Conservation (phyloP, 2,888 invertebrate genomes). For the Idaea straminata region DNA sequence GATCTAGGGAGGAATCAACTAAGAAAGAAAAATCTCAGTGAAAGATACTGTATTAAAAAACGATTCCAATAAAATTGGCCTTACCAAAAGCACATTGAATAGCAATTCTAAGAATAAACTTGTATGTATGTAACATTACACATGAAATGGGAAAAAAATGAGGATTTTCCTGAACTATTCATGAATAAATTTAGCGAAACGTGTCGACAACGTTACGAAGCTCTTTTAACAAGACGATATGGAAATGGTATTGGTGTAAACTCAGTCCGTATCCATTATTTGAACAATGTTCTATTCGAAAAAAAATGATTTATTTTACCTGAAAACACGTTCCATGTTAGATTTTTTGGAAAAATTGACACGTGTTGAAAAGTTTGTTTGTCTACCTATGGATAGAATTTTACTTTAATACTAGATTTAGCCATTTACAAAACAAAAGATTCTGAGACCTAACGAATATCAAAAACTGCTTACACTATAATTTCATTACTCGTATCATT, state of each 20-base stretch:
- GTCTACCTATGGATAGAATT: not conserved
- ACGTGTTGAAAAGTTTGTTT: not conserved
- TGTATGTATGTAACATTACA: not conserved
- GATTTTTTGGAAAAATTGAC: not conserved
- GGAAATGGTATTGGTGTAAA: not conserved
- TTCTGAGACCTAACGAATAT: no score
- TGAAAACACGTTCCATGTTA: not conserved
- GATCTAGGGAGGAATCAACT: no score
- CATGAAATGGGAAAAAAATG: not conserved
- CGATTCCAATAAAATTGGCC: not conserved
- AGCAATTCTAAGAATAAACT: not conserved
- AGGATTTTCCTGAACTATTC: slow-evolving; percentile 1
- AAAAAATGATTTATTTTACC: not conserved
- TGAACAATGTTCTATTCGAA: not conserved
- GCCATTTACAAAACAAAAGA: no score
- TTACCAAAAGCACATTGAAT: not conserved
- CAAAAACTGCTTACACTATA: no score
- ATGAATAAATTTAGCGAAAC: slow-evolving; percentile 1
- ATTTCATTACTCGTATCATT: no score
- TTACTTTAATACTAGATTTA: no score
- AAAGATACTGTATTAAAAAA: no score
- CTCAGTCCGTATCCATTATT: not conserved
- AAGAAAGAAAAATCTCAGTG: no score
- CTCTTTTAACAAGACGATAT: not conserved
- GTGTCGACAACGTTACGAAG: not conserved